Evolutionary conservation across 2,888 invertebrate species (phyloP).

Genomic region (Mechanitis mazaeus): DNA sequence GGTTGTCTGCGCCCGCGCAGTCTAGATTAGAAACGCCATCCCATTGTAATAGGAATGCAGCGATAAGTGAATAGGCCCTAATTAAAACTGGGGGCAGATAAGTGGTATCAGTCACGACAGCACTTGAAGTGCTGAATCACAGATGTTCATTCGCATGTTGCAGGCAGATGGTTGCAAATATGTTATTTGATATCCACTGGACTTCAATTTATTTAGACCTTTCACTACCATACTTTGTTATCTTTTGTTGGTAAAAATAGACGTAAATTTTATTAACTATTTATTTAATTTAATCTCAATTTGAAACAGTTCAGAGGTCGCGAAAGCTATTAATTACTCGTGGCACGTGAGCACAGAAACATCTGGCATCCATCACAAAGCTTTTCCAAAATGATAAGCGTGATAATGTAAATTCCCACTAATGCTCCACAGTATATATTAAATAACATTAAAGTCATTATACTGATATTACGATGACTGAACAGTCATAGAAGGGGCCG

Average conservation of each 20-base stretch:
- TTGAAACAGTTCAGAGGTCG: neutral
- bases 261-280: too few species aligned
- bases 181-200: slow-evolving; percentile 38
- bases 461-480: slow-evolving; percentile 53
- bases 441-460: slow-evolving; percentile 65
- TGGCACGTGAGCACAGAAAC: slow-evolving; percentile 31
- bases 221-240: neutral
- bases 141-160: slow-evolving; percentile 62
- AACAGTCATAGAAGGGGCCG: slow-evolving; percentile 42
- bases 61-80: slow-evolving; percentile 69
- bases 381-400: slow-evolving; percentile 66
- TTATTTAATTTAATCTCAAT: too few species aligned
- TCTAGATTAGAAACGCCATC: slow-evolving; percentile 57
- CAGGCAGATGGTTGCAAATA: slow-evolving; percentile 58
- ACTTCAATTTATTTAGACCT: slow-evolving; percentile 17
- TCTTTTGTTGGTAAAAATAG: too few species aligned
- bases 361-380: slow-evolving; percentile 66
- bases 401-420: slow-evolving; percentile 59
- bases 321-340: neutral
- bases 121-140: slow-evolving; percentile 45
- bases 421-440: slow-evolving; percentile 64
- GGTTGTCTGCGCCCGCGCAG: slow-evolving; percentile 45
- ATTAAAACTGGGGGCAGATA: slow-evolving; percentile 63
- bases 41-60: slow-evolving; percentile 57
- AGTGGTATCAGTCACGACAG: slow-evolving; percentile 53